Conservation (phyloP, 92 coral and sea anemone genomes). For the Phymanthus crucifer region DNA sequence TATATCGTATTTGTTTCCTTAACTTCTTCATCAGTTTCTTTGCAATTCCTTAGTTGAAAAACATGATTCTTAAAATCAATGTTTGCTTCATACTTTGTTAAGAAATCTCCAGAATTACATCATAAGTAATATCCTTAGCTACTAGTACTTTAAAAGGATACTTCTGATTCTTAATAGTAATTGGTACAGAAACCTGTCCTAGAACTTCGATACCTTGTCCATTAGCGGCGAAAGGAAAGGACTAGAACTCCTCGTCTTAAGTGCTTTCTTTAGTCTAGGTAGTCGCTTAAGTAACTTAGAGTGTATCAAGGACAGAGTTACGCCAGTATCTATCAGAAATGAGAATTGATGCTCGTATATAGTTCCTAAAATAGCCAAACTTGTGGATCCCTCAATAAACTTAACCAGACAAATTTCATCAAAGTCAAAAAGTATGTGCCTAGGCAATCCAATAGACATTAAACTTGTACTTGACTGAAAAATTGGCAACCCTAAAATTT, state of each 20-base stretch:
- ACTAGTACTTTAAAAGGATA: conserved; percentile 12
- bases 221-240: conserved; percentile 2
- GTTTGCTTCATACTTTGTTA: conserved; percentile 10
- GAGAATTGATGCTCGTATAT: not conserved
- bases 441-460: no score
- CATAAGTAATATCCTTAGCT: conserved; percentile 2
- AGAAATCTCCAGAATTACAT: conserved; percentile 4
- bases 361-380: not conserved
- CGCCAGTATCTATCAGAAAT: conserved; percentile 21
- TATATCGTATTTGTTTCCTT: not conserved
- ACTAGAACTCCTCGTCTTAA: not conserved
- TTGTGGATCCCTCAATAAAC: not conserved
- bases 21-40: not conserved
- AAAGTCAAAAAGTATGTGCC: not conserved
- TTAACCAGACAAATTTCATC: conserved; percentile 13
- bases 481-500: not conserved
- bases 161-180: not conserved
- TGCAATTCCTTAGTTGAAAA: not conserved
- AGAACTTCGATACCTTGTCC: conserved; percentile 7
- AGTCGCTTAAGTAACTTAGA: not conserved
- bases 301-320: not conserved
- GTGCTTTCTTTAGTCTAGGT: conserved; percentile 9
- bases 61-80: not conserved
- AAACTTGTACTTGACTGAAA: not conserved
- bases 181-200: not conserved